Base-by-base conservation (phyloP, 2,113 vertebrate genomes). In the Morphnarchus princeps region DNA sequence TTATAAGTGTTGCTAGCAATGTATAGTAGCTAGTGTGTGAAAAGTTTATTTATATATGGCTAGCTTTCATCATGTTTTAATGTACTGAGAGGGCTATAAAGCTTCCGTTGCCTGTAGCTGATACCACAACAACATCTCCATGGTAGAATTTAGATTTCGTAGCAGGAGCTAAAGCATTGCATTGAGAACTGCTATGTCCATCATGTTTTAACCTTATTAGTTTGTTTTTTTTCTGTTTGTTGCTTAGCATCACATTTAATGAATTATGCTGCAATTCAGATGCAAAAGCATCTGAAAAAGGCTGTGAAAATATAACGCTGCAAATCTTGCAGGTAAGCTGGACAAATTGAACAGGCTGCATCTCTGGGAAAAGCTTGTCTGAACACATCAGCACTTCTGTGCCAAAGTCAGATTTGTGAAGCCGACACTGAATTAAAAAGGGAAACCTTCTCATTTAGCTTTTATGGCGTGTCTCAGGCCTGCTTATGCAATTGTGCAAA, bases 31-130 rank as follows among this genome's bases (percentile, higher is more conserved):
- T 57, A 80, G 47, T 79, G 38, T 29, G 17, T 61, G 69, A 90
- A 93, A 91, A 66, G 17, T 38, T 93, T 93, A 54, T 89, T 97
- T 94, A 96, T 94, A 84, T 93, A 90, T 90, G 54, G 40, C 21
- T 91, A 59, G 25, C 43, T 90, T 90, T 95, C 91, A 84, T 95
- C 66, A 55, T 73, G 61, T 87, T 92, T 91, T 80, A 93, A 82
- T 89, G 34, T 85, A 50, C 38, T 87, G n/a, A 93, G 61, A 40
- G 24, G 66, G 43, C 31, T 72, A 38, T 66, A 89, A 93, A 83
- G 36, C 43, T 77, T 89, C 34, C 1, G 4, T 54, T 96, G 29
- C 26, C 38, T 82, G 28, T 78, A 84, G 61, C 36, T 91, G 59
- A 36, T 82, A 88, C 13, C n/a, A 82, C 40, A 49, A 50, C 29